A percentile compares a stretch with the other conserved stretches of the same genome.
These are phyloP conservation scores for Cathartes aura DNA, from an alignment of 2,113 vertebrate species.

Conservation along the genomic window DNA sequence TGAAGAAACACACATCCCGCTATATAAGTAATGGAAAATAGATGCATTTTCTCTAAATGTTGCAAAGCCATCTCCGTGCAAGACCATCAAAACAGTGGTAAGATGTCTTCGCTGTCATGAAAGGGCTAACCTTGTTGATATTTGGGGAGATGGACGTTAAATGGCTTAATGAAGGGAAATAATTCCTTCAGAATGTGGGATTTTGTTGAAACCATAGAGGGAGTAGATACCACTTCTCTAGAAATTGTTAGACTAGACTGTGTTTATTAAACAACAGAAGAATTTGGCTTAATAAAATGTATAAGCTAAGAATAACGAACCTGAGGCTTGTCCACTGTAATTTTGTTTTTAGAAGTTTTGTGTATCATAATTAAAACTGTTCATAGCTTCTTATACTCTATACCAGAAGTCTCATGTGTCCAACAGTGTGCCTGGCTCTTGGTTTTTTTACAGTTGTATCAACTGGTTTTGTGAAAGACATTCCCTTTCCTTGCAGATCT, in stretches of 20 bases:
- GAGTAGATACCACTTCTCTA: not conserved
- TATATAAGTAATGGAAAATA: not conserved
- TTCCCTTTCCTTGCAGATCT: not conserved
- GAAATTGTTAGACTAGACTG: not conserved
- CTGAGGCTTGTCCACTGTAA: not conserved
- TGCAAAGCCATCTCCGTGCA: not conserved
- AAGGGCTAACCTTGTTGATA: not conserved
- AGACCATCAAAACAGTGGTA: not conserved
- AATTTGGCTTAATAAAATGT: not conserved
- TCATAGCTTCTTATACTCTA: not conserved
- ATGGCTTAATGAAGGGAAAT: not conserved
- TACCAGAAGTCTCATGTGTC: not conserved
- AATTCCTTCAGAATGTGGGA: not conserved
- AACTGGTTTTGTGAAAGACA: not conserved
- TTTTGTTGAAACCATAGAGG: not conserved
- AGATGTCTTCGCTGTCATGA: not conserved
- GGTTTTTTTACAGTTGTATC: not conserved
- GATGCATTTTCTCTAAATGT: not conserved
- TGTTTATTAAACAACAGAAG: not conserved
- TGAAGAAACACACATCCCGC: not conserved
- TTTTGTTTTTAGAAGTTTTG: not conserved
- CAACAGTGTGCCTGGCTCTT: not conserved
- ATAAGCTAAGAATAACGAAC: not conserved
- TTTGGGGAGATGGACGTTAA: not conserved
- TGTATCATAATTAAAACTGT: not conserved